Evolutionary conservation across 2,888 invertebrate genomes (phyloP), one percentile per base, ranked within the genome.

Genomic region (Pterostichus niger): DNA sequence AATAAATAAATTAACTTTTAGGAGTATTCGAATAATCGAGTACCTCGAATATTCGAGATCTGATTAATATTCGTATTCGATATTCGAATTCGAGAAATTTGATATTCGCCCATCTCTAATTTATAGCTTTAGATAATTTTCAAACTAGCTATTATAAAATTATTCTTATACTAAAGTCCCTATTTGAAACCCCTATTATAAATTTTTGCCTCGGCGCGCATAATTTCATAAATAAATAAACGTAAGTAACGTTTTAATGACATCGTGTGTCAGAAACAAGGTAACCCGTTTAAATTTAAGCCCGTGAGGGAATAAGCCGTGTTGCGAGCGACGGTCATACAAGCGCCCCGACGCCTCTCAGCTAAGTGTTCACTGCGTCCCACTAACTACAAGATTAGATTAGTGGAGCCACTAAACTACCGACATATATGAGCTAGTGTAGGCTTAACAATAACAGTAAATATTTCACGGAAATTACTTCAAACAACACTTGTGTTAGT

Each of bases 231-330:
- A 44, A 71, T 71, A 71, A 71, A 44, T 71, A 71, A 71, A 71
- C 68, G 40, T 71, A 71, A 71, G 9, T 44, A 71, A 71, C 15
- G 68, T 17, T 40, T 40, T 71, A 71, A 71, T 46, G 44, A 71
- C 68, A 71, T 44, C 40, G 68, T 17, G 68, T 71, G 68, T 44
- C 44, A 44, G 68, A 71, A 44, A 71, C 68, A 46, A 71, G 68
- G 17, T 71, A 71, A 71, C 24, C 24, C 68, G 68, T 71, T 71
- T 71, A 71, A 44, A 71, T 71, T 71, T 71, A 71, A 71, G 68
- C 68, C 40, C 68, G 11, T 44, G 15, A 71, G 68, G 68, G 68
- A 71, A 71, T 71, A 46, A 17, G 15, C 68, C 68, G 68, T 71
- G 68, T 44, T 44, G 40, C 44, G 24, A 17, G 40, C 44, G 24